Conservation (phyloP, 2,113 vertebrate genomes). For the Bufo bufo region DNA sequence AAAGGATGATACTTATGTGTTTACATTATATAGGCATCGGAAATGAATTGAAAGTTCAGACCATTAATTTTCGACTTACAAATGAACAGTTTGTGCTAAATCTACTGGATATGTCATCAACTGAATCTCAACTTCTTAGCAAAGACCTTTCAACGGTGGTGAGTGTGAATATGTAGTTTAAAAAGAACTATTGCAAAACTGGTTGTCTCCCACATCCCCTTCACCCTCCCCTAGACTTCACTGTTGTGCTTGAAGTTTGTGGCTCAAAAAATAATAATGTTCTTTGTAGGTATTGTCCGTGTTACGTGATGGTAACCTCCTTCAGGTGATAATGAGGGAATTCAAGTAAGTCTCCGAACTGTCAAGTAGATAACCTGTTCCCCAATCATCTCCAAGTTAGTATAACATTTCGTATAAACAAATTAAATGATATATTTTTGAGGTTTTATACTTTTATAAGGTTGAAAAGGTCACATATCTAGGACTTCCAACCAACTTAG, state of each 20-base stretch:
- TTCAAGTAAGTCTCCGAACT: slow-evolving; percentile 59
- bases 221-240: not conserved
- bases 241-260: no score
- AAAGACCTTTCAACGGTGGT: slow-evolving; percentile 44
- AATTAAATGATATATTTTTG: no score
- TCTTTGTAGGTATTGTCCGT: slow-evolving; percentile 54
- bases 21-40: slow-evolving; percentile 45
- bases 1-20: not conserved
- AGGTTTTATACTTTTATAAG: no score
- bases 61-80: slow-evolving; percentile 59
- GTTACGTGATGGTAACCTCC: slow-evolving; percentile 54
- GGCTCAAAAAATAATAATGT: not conserved
- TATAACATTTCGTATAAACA: no score
- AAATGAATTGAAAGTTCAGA: slow-evolving; percentile 56
- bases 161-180: not conserved
- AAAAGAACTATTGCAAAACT: not conserved
- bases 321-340: slow-evolving; percentile 58
- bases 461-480: no score
- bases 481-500: no score
- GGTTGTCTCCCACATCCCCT: not conserved
- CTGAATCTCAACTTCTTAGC: slow-evolving; percentile 51
- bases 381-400: no score
- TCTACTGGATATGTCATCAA: slow-evolving; percentile 45
- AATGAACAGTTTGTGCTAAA: slow-evolving; percentile 54
- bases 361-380: not conserved